Conservation (phyloP, 1,140 invertebrate genomes). For the Leguminivora glycinivorella region DNA sequence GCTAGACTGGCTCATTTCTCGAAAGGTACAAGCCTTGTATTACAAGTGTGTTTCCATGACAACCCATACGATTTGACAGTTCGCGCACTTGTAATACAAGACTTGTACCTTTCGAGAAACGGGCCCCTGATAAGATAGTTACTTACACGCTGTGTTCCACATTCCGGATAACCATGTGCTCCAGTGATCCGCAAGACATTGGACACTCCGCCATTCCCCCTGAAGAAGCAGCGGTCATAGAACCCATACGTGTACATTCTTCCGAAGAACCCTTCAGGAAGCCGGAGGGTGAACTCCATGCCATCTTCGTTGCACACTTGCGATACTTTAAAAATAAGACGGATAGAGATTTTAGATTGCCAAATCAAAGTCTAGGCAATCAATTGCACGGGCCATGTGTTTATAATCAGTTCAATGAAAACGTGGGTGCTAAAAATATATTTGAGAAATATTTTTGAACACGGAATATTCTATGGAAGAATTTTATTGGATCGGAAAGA, state of each 20-base stretch:
- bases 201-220: slow-evolving; percentile 90
- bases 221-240: slow-evolving; percentile 94
- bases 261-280: slow-evolving; percentile 92
- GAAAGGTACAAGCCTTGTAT: no score
- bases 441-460: not conserved
- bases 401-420: not conserved
- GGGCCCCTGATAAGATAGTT: no score
- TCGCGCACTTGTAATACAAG: no score
- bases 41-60: no score
- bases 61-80: no score
- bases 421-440: not conserved
- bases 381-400: not conserved
- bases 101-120: no score
- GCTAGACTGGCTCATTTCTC: no score
- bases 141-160: slow-evolving; percentile 89
- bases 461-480: no score
- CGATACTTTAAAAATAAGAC: slow-evolving; percentile 82
- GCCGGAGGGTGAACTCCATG: slow-evolving; percentile 94
- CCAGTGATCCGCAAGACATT: slow-evolving; percentile 92
- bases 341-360: not conserved
- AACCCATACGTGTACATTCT: slow-evolving; percentile 95
- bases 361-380: not conserved
- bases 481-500: no score
- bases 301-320: slow-evolving; percentile 95
- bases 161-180: slow-evolving; percentile 93